Evolutionary conservation across 2,797 vertebrate genomes (phyloP).

Genomic region (Paratrypauchen microcephalus): DNA sequence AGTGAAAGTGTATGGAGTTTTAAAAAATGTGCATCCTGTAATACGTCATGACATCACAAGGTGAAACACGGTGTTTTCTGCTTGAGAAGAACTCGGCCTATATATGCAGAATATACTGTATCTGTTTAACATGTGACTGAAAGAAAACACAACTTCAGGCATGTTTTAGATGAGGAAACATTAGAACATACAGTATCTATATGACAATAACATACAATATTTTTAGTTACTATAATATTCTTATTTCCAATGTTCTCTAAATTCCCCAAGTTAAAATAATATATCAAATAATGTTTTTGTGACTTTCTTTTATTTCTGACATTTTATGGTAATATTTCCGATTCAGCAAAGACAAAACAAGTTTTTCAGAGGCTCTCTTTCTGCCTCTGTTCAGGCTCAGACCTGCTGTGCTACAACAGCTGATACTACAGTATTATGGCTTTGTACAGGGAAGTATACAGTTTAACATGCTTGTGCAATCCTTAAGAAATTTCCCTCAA

Average conservation of each 20-base stretch:
- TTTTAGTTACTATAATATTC: not conserved
- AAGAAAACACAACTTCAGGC: no score
- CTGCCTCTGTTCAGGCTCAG: slow-evolving; percentile 47
- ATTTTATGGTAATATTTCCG: slow-evolving; percentile 29
- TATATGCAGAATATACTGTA: no score
- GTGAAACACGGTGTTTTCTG: no score
- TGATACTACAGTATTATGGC: slow-evolving; percentile 22
- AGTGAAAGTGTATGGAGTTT: no score
- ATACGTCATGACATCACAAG: no score
- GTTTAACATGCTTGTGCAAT: slow-evolving; percentile 43
- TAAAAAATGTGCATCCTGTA: no score
- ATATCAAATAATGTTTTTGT: not conserved
- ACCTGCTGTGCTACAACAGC: slow-evolving; percentile 52
- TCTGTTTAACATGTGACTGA: no score
- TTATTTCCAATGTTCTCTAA: not conserved
- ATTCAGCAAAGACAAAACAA: slow-evolving; percentile 16
- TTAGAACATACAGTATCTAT: no score
- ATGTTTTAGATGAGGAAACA: no score
- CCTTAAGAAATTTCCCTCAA: slow-evolving; percentile 7
- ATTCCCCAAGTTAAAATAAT: not conserved
- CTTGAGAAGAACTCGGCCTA: no score
- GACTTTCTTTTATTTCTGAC: no score
- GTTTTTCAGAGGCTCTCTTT: slow-evolving; percentile 24
- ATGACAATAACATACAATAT: no score
- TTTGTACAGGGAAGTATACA: slow-evolving; percentile 44